Base-by-base conservation (phyloP, 2,113 vertebrate species). In the Saccopteryx leptura region DNA sequence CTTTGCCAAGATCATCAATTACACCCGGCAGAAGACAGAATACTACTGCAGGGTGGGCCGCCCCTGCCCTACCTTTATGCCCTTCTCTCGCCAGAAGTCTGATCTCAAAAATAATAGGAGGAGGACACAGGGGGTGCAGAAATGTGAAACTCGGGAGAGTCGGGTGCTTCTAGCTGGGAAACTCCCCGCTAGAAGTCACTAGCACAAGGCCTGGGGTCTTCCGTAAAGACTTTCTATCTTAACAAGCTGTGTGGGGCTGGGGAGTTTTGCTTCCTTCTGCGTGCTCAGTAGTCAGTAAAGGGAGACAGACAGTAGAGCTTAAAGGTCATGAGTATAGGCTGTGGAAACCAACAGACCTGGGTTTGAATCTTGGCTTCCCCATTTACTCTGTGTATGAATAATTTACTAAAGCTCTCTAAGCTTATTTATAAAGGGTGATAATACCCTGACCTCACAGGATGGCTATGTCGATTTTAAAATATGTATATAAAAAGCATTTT, bases 41-140 rank as follows among this genome's bases (percentile, higher is more conserved):
- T 99, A 99, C 90, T 80, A 66, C 10, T 98, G 99, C 93, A 99
- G 98, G 98, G 99, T 99, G 90, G 97, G 88, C 2, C 14, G 80
- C 50, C 52, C 24, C 18, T 14, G 48, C 26, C 33, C 66, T 26
- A 4, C 72, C 60, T 76, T 7, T 7, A 1, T 2, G 46, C 39
- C 76, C 61, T 63, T 24, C 8, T 15, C 81, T 78, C 28, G 52
- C 66, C 78, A 71, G 75, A 61, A 79, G 21, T 58, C 91, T 58
- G 26, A 26, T 9, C 46, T 88, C 88, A 48, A 24, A 78, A 68
- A 24, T 46, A 63, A 28, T 0, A 1, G 39, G 26, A 80, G 50
- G 61, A 18, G 21, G 79, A 60, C 60, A 54, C 6, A 9, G n/a
- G 11, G 33, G 50, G 14, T n/a, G 4, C 56, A 56, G 61, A 83